Base-by-base conservation (phyloP, 53 echinoderm and acorn worm genomes). In the Paelopatides confundens region DNA sequence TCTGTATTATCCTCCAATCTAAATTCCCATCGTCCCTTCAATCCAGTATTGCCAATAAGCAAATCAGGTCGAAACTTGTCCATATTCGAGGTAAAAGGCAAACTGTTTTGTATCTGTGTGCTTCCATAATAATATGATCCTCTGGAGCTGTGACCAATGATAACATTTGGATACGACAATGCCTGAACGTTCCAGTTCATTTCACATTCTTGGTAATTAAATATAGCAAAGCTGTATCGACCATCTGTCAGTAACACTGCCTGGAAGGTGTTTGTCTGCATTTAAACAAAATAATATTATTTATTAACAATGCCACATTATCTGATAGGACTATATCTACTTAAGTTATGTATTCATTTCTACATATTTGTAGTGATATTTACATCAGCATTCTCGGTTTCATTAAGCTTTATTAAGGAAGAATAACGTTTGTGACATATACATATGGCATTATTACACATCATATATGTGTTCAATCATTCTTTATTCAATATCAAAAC, bases 241-340 rank as follows among this genome's bases (percentile, higher is more conserved):
- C 94, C 94, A 54, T 96, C 94, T 1, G 94, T 96, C 1, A 90
- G 86, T 36, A 96, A 43, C 2, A 90, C 94, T 15, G 96, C 93
- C 85, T 96, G 96, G 82, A 96, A 96, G 5, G 96, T 94, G 32
- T 96, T 94, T 13, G 89, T 89, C 93, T 96, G 84, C 47, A 66
- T n/a, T n/a, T n/a, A n/a, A n/a, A n/a, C n/a, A n/a, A n/a, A n/a
- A n/a, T n/a, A n/a, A n/a, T n/a, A n/a, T n/a, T n/a, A n/a, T n/a
- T n/a, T n/a, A n/a, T n/a, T n/a, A n/a, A n/a, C n/a, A n/a, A n/a
- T n/a, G n/a, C n/a, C n/a, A n/a, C n/a, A n/a, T n/a, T n/a, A n/a
- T n/a, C n/a, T n/a, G n/a, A n/a, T n/a, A n/a, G n/a, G n/a, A n/a
- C n/a, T n/a, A n/a, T n/a, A n/a, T n/a, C n/a, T n/a, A n/a, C n/a